Conservation (phyloP, 2,113 vertebrate species). For the Oryzias celebensis region DNA sequence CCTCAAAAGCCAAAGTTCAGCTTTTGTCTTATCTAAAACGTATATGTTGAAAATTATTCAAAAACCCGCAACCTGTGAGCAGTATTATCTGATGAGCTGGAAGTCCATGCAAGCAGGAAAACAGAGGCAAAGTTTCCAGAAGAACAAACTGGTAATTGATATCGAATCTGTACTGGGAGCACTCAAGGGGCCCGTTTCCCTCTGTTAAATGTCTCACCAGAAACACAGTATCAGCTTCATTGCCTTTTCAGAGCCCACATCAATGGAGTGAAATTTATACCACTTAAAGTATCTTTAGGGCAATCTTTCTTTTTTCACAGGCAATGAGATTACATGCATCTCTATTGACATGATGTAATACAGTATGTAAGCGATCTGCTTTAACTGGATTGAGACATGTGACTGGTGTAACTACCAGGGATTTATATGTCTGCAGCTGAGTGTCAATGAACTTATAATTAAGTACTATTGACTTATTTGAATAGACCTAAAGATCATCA, state of each 20-base stretch:
- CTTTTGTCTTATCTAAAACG: too few species aligned
- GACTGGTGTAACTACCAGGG: conserved; percentile 17
- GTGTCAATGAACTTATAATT: conserved; percentile 31
- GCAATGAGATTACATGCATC: conserved; percentile 71
- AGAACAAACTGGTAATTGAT: conserved; percentile 52
- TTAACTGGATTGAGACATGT: conserved; percentile 72
- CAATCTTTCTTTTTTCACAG: conserved; percentile 62
- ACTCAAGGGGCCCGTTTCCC: conserved; percentile 56
- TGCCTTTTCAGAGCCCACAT: conserved; percentile 47
- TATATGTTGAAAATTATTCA: too few species aligned
- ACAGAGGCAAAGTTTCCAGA: conserved; percentile 7
- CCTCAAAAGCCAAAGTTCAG: too few species aligned
- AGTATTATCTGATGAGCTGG: too few species aligned
- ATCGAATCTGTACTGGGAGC: conserved; percentile 52
- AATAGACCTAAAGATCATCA: too few species aligned
- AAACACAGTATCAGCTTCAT: conserved; percentile 52
- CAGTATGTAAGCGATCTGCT: conserved; percentile 70
- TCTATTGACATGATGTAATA: conserved; percentile 62
- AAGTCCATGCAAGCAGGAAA: neutral
- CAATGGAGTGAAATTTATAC: conserved; percentile 70
- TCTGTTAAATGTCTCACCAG: conserved; percentile 61
- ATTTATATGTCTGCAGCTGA: conserved; percentile 25
- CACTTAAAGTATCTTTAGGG: conserved; percentile 65
- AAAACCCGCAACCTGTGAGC: too few species aligned
- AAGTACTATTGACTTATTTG: too few species aligned